Evolutionary conservation across 2,797 vertebrate genomes (phyloP).

Genomic region (Molossus alvarezi): DNA sequence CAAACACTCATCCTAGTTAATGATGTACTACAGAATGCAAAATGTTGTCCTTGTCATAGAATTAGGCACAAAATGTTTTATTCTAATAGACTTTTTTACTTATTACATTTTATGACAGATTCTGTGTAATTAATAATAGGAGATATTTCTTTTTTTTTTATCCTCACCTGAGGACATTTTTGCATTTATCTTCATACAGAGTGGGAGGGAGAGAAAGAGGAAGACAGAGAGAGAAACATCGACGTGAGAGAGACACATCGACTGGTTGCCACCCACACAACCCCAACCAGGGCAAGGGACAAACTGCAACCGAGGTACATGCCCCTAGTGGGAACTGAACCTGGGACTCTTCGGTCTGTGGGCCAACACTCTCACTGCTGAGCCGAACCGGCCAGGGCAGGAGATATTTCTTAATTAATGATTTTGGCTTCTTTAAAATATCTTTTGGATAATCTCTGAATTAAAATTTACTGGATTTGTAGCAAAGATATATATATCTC

Average conservation of each 20-base stretch:
- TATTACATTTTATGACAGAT: conserved; percentile 44
- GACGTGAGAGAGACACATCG: no score
- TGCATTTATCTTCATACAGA: no score
- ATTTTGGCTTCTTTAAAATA: background rate
- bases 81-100: background rate
- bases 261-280: no score
- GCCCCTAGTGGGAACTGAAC: no score
- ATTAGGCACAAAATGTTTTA: background rate
- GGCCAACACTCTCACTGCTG: no score
- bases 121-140: background rate
- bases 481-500: background rate
- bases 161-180: no score
- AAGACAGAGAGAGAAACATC: no score
- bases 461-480: conserved; percentile 36
- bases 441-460: background rate
- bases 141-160: background rate
- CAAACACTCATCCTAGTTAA: background rate
- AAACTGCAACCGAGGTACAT: no score
- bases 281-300: no score
- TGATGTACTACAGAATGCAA: background rate
- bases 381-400: no score
- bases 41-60: background rate
- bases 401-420: background rate
- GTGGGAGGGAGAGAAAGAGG: no score
- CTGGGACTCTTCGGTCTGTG: no score